A percentile compares a stretch with the other conserved stretches of the same genome.
These are phyloP conservation scores for Lottia gigantea DNA, from an alignment of 2,888 invertebrate genomes.

Conservation along the genomic window DNA sequence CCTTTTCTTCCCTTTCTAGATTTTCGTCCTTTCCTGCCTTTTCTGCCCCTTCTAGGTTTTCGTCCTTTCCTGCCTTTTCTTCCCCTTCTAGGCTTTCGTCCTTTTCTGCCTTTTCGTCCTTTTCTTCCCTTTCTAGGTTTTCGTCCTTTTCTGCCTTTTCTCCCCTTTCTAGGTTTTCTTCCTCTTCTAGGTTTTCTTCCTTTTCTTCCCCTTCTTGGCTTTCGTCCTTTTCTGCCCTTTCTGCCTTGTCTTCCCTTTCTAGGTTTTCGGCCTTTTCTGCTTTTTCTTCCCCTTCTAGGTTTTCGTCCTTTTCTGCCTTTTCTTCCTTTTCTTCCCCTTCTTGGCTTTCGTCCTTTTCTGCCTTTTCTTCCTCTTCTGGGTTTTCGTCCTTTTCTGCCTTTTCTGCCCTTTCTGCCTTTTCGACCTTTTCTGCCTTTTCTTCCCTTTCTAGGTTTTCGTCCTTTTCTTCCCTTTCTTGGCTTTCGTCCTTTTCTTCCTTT, in stretches of 20 bases:
- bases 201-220: background rate
- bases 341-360: background rate
- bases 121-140: background rate
- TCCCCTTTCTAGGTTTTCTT: background rate
- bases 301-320: background rate
- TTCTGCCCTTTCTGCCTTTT: background rate
- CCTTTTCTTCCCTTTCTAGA: background rate
- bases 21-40: background rate
- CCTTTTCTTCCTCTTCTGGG: background rate
- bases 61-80: background rate
- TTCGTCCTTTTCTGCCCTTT: background rate
- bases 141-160: background rate
- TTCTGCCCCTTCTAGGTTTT: background rate
- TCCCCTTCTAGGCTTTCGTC: background rate
- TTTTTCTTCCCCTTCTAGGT: background rate
- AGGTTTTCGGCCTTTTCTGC: background rate
- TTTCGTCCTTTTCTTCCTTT: background rate
- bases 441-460: background rate
- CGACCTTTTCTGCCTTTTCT: background rate
- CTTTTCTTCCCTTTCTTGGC: background rate
- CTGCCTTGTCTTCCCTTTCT: background rate
- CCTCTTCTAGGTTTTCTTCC: background rate
- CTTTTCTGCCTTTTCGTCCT: background rate
- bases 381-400: background rate
- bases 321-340: background rate